phyloP scores from a whole-genome alignment of 2,797 vertebrate species.

The Florisuga fusca region DNA sequence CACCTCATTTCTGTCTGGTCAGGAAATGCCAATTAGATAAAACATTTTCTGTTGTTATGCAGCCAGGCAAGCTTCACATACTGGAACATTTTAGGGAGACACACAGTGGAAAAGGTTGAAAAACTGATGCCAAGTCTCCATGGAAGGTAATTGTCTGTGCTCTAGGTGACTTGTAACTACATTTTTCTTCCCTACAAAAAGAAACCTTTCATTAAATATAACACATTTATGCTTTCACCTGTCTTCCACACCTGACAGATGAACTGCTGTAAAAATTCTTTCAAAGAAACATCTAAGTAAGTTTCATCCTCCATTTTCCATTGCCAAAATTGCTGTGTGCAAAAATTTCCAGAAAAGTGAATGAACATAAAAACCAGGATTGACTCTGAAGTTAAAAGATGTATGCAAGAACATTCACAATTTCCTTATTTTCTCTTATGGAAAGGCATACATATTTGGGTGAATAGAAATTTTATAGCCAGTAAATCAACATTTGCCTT shows the following conservation, averaged over 20 bases:
- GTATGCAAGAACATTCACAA: not conserved
- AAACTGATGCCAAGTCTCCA: not conserved
- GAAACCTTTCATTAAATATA: slow-evolving; percentile 50
- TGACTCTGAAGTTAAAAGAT: not conserved
- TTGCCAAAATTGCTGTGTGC: not conserved
- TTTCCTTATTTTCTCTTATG: not conserved
- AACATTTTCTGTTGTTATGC: not conserved
- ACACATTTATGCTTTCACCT: slow-evolving; percentile 40
- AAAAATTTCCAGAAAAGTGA: not conserved
- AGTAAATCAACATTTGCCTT: not conserved
- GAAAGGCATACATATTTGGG: not conserved
- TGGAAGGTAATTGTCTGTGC: not conserved
- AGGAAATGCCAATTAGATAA: not conserved
- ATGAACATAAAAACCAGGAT: not conserved
- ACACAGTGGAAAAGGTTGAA: not conserved
- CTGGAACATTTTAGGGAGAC: not conserved
- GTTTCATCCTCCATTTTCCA: not conserved
- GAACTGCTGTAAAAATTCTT: not conserved
- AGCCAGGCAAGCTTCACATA: not conserved
- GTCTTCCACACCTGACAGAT: slow-evolving; percentile 4
- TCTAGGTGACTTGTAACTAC: slow-evolving; percentile 17
- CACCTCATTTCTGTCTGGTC: not conserved
- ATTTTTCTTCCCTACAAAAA: not conserved
- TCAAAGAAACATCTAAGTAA: not conserved
- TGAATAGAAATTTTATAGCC: not conserved